These are phyloP conservation scores for Agriopis aurantiaria DNA, from an alignment of 2,888 invertebrate species.

Conservation along the genomic window DNA sequence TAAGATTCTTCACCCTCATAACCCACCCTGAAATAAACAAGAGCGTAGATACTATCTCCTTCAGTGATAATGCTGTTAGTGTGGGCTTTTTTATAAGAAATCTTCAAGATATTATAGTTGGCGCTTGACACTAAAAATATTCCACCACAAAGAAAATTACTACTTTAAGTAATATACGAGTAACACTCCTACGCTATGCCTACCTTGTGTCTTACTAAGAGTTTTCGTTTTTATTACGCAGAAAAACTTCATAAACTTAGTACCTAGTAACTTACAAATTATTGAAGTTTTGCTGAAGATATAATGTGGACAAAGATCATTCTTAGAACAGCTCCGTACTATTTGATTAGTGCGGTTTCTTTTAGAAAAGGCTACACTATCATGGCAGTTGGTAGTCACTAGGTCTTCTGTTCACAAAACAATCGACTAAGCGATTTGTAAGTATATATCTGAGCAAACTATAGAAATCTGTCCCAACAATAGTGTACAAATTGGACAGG, in stretches of 20 bases:
- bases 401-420: too few species aligned
- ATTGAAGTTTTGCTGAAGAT: too few species aligned
- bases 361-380: too few species aligned
- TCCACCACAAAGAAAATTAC: constrained; percentile 36
- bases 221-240: constrained; percentile 24
- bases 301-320: too few species aligned
- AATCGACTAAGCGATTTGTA: too few species aligned
- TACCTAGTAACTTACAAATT: not conserved
- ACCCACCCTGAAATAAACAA: constrained; percentile 12
- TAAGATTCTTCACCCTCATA: not conserved
- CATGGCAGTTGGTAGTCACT: too few species aligned
- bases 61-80: constrained; percentile 9
- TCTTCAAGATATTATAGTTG: constrained; percentile 20
- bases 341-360: too few species aligned
- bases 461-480: not conserved
- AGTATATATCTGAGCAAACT: too few species aligned
- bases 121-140: constrained; percentile 26
- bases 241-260: not conserved
- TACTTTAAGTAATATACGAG: constrained; percentile 41
- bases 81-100: constrained; percentile 41
- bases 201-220: constrained; percentile 38
- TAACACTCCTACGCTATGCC: constrained; percentile 46
- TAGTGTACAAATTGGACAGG: constrained; percentile 7
- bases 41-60: not conserved
- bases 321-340: too few species aligned